Percentiles rank a stretch among this genome's conserved stretches.
Evolutionary conservation across 1,140 invertebrate genomes (phyloP).

Genomic region (Pogonomyrmex barbatus): DNA sequence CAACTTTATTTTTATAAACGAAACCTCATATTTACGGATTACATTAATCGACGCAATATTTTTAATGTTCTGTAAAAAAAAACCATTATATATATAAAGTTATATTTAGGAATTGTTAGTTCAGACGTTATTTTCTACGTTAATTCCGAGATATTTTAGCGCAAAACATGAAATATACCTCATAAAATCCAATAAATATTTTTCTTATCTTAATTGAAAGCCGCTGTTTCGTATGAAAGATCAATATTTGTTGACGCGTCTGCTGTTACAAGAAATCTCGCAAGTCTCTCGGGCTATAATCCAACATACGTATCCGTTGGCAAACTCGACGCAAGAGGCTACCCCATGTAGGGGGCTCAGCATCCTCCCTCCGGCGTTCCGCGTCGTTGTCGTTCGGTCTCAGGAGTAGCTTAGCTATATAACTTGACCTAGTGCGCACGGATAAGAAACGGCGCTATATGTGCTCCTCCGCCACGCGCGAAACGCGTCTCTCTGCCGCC

Average conservation of each 20-base stretch:
- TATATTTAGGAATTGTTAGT: too few relatives aligned
- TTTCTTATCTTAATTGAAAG: background rate
- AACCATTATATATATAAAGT: too few relatives aligned
- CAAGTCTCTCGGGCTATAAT: background rate
- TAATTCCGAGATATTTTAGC: too few relatives aligned
- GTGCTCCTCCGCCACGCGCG: conserved; percentile 79
- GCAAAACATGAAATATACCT: too few relatives aligned
- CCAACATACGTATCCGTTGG: background rate
- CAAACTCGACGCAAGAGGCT: background rate
- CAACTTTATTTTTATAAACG: too few relatives aligned
- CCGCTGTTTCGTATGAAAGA: background rate
- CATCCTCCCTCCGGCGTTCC: background rate
- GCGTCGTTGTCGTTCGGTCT: conserved; percentile 57
- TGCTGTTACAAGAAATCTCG: background rate
- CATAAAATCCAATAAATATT: too few relatives aligned
- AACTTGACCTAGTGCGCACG: conserved; percentile 86
- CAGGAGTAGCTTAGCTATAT: conserved; percentile 82
- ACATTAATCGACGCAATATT: too few relatives aligned
- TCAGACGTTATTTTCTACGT: too few relatives aligned
- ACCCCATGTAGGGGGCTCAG: background rate
- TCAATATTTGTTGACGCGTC: background rate
- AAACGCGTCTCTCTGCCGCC: conserved; percentile 81
- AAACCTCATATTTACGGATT: too few relatives aligned
- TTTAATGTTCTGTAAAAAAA: too few relatives aligned
- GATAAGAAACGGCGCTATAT: conserved; percentile 81